Conservation (phyloP, 2,888 invertebrate genomes). For the Calameuta pallipes region DNA sequence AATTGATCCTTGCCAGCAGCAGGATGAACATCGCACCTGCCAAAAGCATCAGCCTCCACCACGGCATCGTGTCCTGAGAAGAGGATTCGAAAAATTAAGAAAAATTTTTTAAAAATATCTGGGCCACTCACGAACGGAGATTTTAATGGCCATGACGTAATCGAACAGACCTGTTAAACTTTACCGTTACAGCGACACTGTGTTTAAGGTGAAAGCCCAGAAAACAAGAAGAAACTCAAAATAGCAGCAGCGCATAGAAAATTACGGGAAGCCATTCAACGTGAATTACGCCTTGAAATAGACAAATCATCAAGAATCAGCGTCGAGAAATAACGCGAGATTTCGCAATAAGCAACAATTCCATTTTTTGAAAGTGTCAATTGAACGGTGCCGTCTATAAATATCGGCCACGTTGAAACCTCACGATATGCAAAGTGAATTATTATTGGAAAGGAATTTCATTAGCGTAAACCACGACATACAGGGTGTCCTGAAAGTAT, state of each 20-base stretch:
- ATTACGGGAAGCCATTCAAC: neutral
- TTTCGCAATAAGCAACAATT: slow-evolving; percentile 36
- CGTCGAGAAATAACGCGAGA: slow-evolving; percentile 27
- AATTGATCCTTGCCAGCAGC: slow-evolving; percentile 34
- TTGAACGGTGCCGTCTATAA: slow-evolving; percentile 43
- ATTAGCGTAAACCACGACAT: slow-evolving; percentile 26
- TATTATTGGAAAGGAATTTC: slow-evolving; percentile 49
- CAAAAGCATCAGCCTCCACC: slow-evolving; percentile 37
- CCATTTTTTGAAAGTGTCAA: slow-evolving; percentile 35
- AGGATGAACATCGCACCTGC: slow-evolving; percentile 35
- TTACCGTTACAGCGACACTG: neutral
- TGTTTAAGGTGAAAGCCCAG: neutral
- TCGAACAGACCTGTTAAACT: neutral
- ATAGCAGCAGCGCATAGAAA: neutral
- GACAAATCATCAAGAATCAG: neutral
- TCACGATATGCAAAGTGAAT: slow-evolving; percentile 45
- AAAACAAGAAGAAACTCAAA: neutral
- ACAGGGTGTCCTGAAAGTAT: slow-evolving; percentile 9
- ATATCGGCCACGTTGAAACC: slow-evolving; percentile 43
- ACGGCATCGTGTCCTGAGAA: slow-evolving; percentile 50
- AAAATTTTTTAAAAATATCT: neutral
- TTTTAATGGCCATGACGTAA: neutral
- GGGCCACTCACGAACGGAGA: neutral
- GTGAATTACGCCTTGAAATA: neutral
- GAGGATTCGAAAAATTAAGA: neutral